Evolutionary conservation across 2,888 invertebrate species (phyloP), one percentile per base, ranked within the genome.

Genomic region (Drosophila bunnanda): DNA sequence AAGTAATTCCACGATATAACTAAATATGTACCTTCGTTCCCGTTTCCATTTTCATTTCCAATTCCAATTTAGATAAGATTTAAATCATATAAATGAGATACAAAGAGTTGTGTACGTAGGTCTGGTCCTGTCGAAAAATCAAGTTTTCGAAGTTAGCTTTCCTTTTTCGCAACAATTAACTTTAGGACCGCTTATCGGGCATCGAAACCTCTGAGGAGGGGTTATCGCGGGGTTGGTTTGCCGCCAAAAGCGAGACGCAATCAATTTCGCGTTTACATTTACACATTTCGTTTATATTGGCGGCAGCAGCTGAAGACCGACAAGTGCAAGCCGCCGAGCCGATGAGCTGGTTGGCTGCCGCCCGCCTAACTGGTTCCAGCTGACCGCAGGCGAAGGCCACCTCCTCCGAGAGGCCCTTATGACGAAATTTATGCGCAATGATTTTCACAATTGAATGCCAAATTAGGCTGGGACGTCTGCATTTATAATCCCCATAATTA

Each of bases 381-480:
- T 69, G 76, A 67, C 82, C 88, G 76, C 88, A 78, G 75, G 44
- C 77, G 82, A 88, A 79, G 80, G 80, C 80, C 76, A 78, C 36
- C 64, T 36, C 46, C 67, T n/a, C 34, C 44, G 34, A 54, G 66
- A 72, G 20, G 53, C 72, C 72, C 57, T 72, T 72, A 73, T 72
- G 76, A 81, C 71, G 71, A 81, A 83, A 84, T 81, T 71, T 73
- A 83, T 87, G 77, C 72, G 71, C 74, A 79, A 71, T 74, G 55
- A 72, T 67, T 76, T 79, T 74, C 59, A 69, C 85, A 87, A 81
- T 79, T 87, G 88, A 77, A 84, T 76, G 76, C 74, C 77, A 87
- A 84, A 84, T 83, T 69, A 71, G 77, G 70, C 65, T 64, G 64
- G 74, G 48, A 32, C 39, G 80, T 82, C 78, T 85, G 74, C 68